Conservation (phyloP, 23 tunicate species). For the Halocynthia roretzi region DNA sequence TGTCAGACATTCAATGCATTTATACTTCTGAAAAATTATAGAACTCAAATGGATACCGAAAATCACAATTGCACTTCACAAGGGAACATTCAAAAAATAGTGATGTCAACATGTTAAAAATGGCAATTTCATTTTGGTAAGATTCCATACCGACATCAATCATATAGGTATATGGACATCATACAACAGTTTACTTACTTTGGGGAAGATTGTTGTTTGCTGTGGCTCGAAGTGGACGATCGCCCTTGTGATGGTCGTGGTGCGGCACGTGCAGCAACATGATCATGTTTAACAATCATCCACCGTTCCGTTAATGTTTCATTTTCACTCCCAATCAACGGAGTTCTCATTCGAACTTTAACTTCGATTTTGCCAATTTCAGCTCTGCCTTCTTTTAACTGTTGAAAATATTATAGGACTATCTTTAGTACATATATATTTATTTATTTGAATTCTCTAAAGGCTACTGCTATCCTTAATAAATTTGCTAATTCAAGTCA, state of each 20-base stretch:
- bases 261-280: slow-evolving; percentile 24
- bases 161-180: neutral
- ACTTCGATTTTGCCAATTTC: slow-evolving; percentile 70
- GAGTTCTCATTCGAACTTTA: slow-evolving; percentile 63
- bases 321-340: slow-evolving; percentile 45
- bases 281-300: slow-evolving; percentile 57
- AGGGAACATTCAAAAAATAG: no score
- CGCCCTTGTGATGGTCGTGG: neutral
- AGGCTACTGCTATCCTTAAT: no score
- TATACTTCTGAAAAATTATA: no score
- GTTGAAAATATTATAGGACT: neutral
- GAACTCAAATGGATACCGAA: no score
- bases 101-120: no score
- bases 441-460: no score
- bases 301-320: slow-evolving; percentile 56
- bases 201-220: neutral
- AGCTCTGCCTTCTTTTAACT: slow-evolving; percentile 68
- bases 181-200: neutral
- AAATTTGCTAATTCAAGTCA: no score
- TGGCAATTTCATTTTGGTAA: no score
- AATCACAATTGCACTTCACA: no score
- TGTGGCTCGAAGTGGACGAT: neutral
- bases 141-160: no score
- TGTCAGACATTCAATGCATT: no score
- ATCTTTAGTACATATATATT: no score